Percentiles rank a stretch among this genome's conserved stretches.
These are phyloP conservation scores for Drosophila eugracilis DNA, from an alignment of 1,140 invertebrate species.

Conservation along the genomic window DNA sequence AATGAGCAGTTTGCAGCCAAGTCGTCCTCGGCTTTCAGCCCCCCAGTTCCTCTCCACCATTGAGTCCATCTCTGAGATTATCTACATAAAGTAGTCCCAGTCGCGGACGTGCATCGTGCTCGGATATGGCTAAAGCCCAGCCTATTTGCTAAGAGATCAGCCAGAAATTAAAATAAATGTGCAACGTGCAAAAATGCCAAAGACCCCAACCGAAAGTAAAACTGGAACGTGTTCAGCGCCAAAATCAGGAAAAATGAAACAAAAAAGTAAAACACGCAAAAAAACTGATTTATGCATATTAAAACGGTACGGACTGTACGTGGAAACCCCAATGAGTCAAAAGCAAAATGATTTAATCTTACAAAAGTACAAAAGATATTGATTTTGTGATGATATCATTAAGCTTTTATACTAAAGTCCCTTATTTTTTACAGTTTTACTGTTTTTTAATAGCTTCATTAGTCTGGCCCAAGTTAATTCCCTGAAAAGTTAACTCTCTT, in stretches of 20 bases:
- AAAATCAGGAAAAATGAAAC: constrained; percentile 29
- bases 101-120: constrained; percentile 41
- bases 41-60: neutral
- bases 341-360: neutral
- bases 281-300: constrained; percentile 66
- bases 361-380: neutral
- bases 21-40: constrained; percentile 24
- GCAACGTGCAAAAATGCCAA: constrained; percentile 75
- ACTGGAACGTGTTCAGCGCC: constrained; percentile 53
- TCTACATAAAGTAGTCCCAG: constrained; percentile 42
- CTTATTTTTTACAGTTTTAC: neutral
- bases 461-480: too few species aligned
- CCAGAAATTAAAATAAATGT: constrained; percentile 76
- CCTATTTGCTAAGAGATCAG: constrained; percentile 69
- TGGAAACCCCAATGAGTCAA: constrained; percentile 5
- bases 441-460: neutral
- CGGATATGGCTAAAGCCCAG: constrained; percentile 25
- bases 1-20: constrained; percentile 76
- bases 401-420: neutral
- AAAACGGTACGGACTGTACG: constrained; percentile 28
- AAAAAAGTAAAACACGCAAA: constrained; percentile 14
- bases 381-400: neutral
- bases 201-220: constrained; percentile 56
- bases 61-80: constrained; percentile 55
- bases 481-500: too few species aligned